Evolutionary conservation across 1,140 invertebrate genomes (phyloP).

Genomic region (Lycorma delicatula): DNA sequence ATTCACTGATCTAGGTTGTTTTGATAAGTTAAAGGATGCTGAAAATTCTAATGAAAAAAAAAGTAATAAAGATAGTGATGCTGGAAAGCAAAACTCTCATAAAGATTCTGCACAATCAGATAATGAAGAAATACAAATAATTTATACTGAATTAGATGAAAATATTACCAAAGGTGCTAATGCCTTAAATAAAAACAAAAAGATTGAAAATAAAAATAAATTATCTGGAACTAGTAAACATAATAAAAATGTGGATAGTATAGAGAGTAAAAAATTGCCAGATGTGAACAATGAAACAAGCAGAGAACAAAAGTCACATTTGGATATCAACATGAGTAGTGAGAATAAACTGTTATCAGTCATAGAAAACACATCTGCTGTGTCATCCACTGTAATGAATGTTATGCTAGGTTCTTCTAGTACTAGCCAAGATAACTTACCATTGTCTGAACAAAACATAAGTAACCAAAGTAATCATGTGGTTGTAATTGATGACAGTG

Average conservation of each 20-base stretch:
- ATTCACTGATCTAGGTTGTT: too few species aligned
- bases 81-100: background rate
- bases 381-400: too few species aligned
- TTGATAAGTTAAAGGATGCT: background rate
- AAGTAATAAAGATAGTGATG: background rate
- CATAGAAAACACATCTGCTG: too few species aligned
- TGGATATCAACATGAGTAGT: background rate
- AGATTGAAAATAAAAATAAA: too few species aligned
- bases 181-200: too few species aligned
- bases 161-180: background rate
- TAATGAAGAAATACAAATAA: background rate
- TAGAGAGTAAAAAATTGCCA: too few species aligned
- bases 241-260: too few species aligned
- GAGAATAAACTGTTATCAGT: background rate
- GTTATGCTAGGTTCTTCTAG: too few species aligned
- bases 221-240: too few species aligned
- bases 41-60: slow-evolving; percentile 7
- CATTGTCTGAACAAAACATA: background rate
- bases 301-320: background rate
- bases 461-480: slow-evolving; percentile 35
- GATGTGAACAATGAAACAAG: too few species aligned
- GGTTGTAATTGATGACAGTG: slow-evolving; percentile 54
- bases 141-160: background rate
- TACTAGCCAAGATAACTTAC: too few species aligned
- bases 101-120: background rate